phyloP scores from a whole-genome alignment of 2,113 vertebrate genomes.

The Coracopsis vasa region DNA sequence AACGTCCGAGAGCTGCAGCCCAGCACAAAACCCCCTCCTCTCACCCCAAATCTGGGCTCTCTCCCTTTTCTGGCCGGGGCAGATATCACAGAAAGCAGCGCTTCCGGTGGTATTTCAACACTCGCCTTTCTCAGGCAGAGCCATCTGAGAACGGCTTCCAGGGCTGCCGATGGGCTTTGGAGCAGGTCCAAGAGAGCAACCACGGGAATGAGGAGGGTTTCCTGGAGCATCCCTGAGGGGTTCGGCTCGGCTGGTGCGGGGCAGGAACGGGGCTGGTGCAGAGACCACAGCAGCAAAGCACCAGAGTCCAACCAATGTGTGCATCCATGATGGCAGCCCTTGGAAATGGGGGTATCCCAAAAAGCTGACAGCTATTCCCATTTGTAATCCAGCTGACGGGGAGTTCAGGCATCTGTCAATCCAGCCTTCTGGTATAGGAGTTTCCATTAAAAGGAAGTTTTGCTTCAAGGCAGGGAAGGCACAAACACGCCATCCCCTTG shows the following conservation, averaged over 20 bases:
- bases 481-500: accelerated
- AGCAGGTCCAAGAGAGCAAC: neutral
- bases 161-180: neutral
- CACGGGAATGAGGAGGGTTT: neutral
- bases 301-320: accelerated
- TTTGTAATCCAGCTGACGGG: slow-evolving; percentile 21
- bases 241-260: accelerated
- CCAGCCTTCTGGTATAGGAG: neutral
- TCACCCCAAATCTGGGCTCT: accelerated
- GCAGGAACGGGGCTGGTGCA: accelerated
- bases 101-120: neutral
- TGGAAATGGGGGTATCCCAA: neutral
- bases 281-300: neutral
- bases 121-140: neutral
- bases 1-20: neutral
- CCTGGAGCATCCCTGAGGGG: neutral
- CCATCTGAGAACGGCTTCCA: neutral
- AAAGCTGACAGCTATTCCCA: accelerated
- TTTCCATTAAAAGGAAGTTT: neutral
- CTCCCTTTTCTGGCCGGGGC: neutral
- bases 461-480: neutral
- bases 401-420: neutral
- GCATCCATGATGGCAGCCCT: neutral
- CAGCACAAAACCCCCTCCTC: neutral
- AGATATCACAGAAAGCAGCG: neutral